Percentiles rank a stretch among this genome's conserved stretches.
Conservation (phyloP, 2,113 vertebrate species). For the Synodontis membranacea region DNA sequence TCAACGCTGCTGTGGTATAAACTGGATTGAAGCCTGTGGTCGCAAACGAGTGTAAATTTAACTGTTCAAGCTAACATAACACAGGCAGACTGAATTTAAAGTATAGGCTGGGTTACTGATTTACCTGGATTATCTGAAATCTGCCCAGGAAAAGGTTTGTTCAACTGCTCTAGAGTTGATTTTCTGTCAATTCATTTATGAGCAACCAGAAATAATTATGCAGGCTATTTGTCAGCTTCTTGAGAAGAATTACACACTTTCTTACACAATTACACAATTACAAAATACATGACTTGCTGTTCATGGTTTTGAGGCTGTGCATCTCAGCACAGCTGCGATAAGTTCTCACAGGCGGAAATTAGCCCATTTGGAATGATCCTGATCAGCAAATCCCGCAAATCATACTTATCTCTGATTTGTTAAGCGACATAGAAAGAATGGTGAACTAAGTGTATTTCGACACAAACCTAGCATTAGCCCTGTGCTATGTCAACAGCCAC, state of each 20-base stretch:
- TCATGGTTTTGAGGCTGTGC: background rate
- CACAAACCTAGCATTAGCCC: background rate
- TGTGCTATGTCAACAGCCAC: background rate
- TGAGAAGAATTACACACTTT: background rate
- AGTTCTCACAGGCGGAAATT: too few species aligned
- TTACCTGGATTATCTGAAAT: background rate
- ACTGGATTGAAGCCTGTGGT: too few species aligned
- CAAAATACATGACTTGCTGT: too few species aligned
- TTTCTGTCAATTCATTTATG: background rate
- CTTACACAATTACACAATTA: background rate
- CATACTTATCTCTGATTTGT: background rate
- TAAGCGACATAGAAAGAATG: background rate
- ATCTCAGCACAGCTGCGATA: too few species aligned
- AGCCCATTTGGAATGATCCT: background rate
- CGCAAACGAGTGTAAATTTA: too few species aligned
- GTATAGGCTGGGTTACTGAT: background rate
- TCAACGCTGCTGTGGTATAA: background rate
- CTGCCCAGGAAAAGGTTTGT: background rate
- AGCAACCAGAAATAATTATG: too few species aligned
- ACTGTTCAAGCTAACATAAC: background rate
- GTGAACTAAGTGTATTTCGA: background rate
- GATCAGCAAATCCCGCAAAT: background rate
- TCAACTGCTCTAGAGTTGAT: background rate
- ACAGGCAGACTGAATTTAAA: background rate
- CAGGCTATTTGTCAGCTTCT: background rate